Percentiles rank a stretch among this genome's conserved stretches.
Conservation (phyloP, 2,888 invertebrate species). For the Clivina fossor region DNA sequence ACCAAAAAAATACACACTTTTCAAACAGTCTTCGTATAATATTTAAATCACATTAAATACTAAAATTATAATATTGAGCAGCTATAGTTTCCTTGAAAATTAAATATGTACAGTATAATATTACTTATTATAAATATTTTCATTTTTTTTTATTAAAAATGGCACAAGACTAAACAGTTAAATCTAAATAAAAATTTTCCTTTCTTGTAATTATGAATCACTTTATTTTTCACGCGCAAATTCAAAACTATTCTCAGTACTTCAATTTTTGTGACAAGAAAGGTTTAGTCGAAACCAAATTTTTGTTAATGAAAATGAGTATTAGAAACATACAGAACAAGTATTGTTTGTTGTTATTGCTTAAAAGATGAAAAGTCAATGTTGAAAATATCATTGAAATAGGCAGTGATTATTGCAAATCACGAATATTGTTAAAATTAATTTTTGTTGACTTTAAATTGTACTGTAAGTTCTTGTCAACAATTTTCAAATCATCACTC, state of each 20-base stretch:
- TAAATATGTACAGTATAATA: constrained; percentile 32
- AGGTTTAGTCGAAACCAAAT: constrained; percentile 13
- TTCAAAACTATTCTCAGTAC: constrained; percentile 15
- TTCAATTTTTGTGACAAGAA: constrained; percentile 2
- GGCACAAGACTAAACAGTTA: constrained; percentile 23
- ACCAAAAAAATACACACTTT: too few species aligned
- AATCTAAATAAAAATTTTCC: too few species aligned
- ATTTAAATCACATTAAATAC: constrained; percentile 28
- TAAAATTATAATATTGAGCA: constrained; percentile 33
- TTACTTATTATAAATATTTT: constrained; percentile 19
- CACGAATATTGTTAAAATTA: constrained; percentile 24
- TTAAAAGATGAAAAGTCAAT: constrained; percentile 22
- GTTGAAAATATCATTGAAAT: constrained; percentile 6
- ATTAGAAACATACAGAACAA: constrained; percentile 24
- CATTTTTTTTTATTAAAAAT: too few species aligned
- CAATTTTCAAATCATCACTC: too few species aligned
- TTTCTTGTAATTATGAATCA: constrained; percentile 8
- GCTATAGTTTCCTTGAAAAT: constrained; percentile 30
- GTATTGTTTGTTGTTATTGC: constrained; percentile 22
- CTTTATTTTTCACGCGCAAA: constrained; percentile 12
- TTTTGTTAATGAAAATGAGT: constrained; percentile 23
- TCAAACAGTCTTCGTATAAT: too few species aligned
- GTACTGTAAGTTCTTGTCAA: too few species aligned
- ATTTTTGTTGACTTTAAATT: constrained; percentile 16
- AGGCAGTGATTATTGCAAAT: constrained; percentile 33